Evolutionary conservation across 2,113 vertebrate species (phyloP), one percentile per base, ranked within the genome.

Genomic region (Podocnemis expansa): DNA sequence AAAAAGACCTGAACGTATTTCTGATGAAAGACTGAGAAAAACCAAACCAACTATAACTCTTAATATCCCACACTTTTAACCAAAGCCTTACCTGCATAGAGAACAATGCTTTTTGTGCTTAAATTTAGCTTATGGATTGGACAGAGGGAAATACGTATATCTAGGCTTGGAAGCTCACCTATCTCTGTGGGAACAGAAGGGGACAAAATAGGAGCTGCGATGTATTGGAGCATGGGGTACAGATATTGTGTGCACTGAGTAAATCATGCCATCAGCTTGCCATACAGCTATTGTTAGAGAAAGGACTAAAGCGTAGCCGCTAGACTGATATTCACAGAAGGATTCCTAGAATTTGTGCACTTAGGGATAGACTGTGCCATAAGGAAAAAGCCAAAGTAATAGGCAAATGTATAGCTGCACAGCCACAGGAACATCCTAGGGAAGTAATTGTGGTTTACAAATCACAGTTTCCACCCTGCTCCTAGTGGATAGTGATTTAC

Each of bases 41-140:
- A 70, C n/a, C 34, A 70, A 70, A 38, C 63, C n/a, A n/a, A 38
- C 19, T 8, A 38, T 38, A 70, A 22, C 63, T 22, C 63, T 70
- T 38, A 70, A n/a, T 4, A 85, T 70, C 88, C 94, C 96, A 95
- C 84, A 95, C 96, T 97, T 97, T 97, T 90, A 96, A 97, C 91
- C 94, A 96, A 95, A 97, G 93, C 54, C 89, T 97, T 89, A 91
- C 94, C 95, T 90, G 91, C 93, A 95, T 67, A 91, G 80, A 91
- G 92, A 94, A 89, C 84, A 80, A 34, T 6, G 85, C 96, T 96
- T 97, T 97, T 97, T 96, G 94, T 97, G 96, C 96, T 97, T 93
- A 96, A 97, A 97, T 97, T 87, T 95, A 94, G 92, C 85, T 96
- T 91, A 90, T 82, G 85, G 49, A 91, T 21, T 34, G 91, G 81